Conservation (phyloP, 2,113 vertebrate species). For the Etheostoma spectabile region DNA sequence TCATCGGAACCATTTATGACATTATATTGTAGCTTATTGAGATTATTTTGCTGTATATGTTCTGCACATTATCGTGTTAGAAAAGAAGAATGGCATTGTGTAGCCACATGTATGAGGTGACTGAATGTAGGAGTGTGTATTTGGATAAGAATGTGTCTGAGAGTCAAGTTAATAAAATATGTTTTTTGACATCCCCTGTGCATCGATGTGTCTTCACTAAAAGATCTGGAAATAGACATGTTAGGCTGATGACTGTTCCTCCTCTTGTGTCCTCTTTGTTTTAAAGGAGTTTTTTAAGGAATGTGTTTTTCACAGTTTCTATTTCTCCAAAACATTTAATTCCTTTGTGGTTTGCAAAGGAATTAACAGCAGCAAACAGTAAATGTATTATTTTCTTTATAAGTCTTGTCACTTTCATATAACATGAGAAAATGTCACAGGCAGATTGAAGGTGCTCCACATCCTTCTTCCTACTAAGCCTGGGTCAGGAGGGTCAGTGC, state of each 20-base stretch:
- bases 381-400: not conserved
- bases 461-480: conserved; percentile 19
- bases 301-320: conserved; percentile 45
- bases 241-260: conserved; percentile 27
- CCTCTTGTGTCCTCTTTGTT: conserved; percentile 8
- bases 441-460: conserved; percentile 25
- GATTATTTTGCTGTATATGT: conserved; percentile 31
- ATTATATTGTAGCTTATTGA: conserved; percentile 25
- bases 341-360: not conserved
- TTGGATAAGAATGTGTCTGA: conserved; percentile 25
- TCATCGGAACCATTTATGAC: conserved; percentile 1
- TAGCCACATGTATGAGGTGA: conserved; percentile 14
- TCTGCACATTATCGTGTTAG: conserved; percentile 7
- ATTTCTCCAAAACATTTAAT: conserved; percentile 32
- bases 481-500: conserved; percentile 55
- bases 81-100: conserved; percentile 20
- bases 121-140: conserved; percentile 45
- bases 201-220: not conserved
- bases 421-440: conserved; percentile 19
- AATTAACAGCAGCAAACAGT: not conserved
- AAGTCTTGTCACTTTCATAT: not conserved
- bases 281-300: not conserved
- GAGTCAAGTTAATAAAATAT: conserved; percentile 54
- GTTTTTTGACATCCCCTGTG: conserved; percentile 40
- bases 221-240: conserved; percentile 13